These are phyloP conservation scores for Hippasteria phrygiana DNA, from an alignment of 53 echinoderm and acorn worm genomes.

Conservation along the genomic window DNA sequence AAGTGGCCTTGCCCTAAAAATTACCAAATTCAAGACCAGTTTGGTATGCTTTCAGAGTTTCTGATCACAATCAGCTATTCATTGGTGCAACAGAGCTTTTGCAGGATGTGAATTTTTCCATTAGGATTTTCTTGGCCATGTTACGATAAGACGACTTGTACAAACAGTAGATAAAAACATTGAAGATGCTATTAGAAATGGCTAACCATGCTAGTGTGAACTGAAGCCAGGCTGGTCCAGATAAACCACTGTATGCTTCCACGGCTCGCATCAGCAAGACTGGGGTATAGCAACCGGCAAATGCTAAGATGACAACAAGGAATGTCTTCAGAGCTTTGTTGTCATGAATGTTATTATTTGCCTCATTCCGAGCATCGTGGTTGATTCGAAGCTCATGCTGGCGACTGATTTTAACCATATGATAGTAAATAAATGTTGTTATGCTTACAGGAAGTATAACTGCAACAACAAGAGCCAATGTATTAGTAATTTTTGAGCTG, in stretches of 20 bases:
- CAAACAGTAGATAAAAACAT: constrained; percentile 40
- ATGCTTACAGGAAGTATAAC: neutral
- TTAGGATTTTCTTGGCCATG: no score
- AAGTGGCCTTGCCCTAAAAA: no score
- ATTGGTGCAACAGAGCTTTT: no score
- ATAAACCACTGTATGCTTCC: no score
- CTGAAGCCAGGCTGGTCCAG: neutral
- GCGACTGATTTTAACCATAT: neutral
- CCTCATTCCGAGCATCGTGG: neutral
- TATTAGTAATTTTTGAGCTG: neutral
- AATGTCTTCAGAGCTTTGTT: neutral
- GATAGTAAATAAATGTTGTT: neutral
- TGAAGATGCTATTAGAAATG: neutral
- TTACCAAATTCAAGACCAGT: no score
- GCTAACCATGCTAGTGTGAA: neutral
- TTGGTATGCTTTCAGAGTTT: no score
- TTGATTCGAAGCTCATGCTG: neutral
- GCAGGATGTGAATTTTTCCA: no score
- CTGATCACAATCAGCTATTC: no score
- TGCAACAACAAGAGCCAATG: neutral
- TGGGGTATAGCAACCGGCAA: neutral
- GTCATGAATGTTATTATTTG: neutral
- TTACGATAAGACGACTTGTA: constrained; percentile 3
- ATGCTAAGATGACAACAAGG: neutral
- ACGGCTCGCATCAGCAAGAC: neutral